Evolutionary conservation across 35 echinoderm and acorn worm species (phyloP), one percentile per base, ranked within the genome.

Genomic region (Patiria miniata): DNA sequence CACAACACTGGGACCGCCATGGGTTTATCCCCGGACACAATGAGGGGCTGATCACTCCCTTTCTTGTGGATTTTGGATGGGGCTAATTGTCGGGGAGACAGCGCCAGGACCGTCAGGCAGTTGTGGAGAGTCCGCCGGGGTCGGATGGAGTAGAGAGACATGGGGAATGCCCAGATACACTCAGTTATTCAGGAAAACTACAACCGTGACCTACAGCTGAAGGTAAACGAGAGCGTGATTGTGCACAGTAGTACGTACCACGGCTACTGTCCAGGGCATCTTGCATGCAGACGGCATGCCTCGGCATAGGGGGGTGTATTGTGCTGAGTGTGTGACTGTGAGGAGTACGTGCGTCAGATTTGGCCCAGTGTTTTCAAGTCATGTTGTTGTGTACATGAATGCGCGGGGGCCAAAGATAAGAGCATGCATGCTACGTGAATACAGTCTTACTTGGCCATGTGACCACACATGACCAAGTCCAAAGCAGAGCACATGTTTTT

Each of bases 151-250:
- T 52, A 77, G 51, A 77, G 51, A 89, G 81, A 79, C 61, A 99
- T 99, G 96, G 96, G 96, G 47, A 99, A 99, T 93, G 93, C 92
- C 42, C 96, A 99, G 57, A 99, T 99, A 51, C 96, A 99, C 61
- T 94, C 92, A 55, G 89, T 99, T 37, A 99, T 99, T 36, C 96
- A 99, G 93, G 92, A 99, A 88, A 99, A 99, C 61, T 99, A 99
- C 65, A 99, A 99, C 77, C 86, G 96, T 29, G 96, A 99, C 30
- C 65, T 73, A 28, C 60, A 86, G 40, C 40, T 65, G 39, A 86
- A 86, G 37, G 84, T 85, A 85, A 57, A 29, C 19, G 26, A 10
- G 19, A 36, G 78, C 39, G 39, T 37, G 30, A 40, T 5, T 36
- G 5, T 7, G 22, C 18, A 39, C 36, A 39, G 36, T 7, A n/a